These are phyloP conservation scores for Leucophenga varia DNA, from an alignment of 1,140 invertebrate genomes.

Conservation along the genomic window DNA sequence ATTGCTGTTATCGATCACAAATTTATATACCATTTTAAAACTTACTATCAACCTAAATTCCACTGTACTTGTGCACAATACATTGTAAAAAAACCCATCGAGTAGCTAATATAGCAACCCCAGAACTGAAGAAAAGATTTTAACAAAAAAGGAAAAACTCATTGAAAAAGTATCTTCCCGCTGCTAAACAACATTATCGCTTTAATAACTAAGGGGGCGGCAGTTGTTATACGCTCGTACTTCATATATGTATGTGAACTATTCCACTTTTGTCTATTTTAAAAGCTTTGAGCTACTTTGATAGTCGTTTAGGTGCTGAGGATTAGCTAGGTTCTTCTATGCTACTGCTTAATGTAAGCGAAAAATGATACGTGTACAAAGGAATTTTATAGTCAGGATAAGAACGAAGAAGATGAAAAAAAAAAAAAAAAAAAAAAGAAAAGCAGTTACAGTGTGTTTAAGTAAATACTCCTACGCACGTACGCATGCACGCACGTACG, in stretches of 20 bases:
- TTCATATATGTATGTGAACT: constrained; percentile 17
- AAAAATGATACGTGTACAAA: constrained; percentile 33
- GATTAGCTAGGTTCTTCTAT: background rate
- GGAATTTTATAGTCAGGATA: background rate
- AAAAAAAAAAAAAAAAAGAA: no score
- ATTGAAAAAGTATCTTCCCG: no score
- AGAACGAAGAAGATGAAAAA: no score
- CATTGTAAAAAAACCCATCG: constrained; percentile 4
- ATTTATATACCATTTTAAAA: background rate
- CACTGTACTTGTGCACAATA: constrained; percentile 1
- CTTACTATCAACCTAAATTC: no score
- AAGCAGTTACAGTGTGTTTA: no score
- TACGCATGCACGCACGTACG: background rate
- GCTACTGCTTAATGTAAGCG: no score
- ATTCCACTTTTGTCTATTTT: background rate
- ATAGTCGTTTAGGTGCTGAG: no score
- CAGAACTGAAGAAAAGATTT: constrained; percentile 24
- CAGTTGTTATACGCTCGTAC: constrained; percentile 1
- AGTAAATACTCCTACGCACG: background rate
- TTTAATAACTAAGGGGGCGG: no score
- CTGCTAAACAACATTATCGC: no score
- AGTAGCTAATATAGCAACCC: constrained; percentile 12
- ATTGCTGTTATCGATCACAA: background rate
- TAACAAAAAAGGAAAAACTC: no score
- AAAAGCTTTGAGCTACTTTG: no score